Evolutionary conservation across 2,888 invertebrate genomes (phyloP), one percentile per base, ranked within the genome.

Genomic region (Melieria omissa): DNA sequence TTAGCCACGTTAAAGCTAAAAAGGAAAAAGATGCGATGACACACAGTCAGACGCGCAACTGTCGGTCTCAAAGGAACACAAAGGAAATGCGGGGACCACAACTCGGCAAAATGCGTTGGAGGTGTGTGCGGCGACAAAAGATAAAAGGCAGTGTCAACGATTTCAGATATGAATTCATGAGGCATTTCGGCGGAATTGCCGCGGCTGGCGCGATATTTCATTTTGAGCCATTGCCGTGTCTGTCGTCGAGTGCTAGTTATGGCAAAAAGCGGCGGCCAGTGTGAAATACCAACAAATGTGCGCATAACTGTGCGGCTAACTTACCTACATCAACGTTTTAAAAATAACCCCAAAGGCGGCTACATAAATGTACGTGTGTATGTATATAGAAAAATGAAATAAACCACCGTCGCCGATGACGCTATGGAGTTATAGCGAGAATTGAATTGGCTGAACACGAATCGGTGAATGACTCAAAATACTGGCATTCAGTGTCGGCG

Each of bases 271-370:
- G 29, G 29, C 29, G 29, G 29, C 29, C 29, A 29, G 29, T 29
- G 29, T 29, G 29, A 29, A 29, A 29, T 29, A 2, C 29, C 29
- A 29, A 29, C 29, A 52, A 12, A n/a, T 52, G 10, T 52, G 52
- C 9, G 14, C 41, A 61, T 41, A 41, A 42, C 44, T 52, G 52
- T 14, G 10, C 6, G 52, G 16, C 61, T 68, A 73, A 73, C 73
- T 73, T 73, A 73, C 73, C 73, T 73, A 71, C 71, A 71, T 73
- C 73, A 70, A 73, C 67, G 68, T 61, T 61, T 44, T 10, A 7
- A 60, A 41, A 10, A 29, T 29, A 29, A 29, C 29, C 29, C 29
- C 6, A 57, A 57, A 57, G 9, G 12, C 12, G 14, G 12, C 14
- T 1, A 52, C 9, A n/a, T 6, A 52, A n/a, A n/a, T 12, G 52